Base-by-base conservation (phyloP, 2,888 invertebrate species). In the Cheilosia vulpina region DNA sequence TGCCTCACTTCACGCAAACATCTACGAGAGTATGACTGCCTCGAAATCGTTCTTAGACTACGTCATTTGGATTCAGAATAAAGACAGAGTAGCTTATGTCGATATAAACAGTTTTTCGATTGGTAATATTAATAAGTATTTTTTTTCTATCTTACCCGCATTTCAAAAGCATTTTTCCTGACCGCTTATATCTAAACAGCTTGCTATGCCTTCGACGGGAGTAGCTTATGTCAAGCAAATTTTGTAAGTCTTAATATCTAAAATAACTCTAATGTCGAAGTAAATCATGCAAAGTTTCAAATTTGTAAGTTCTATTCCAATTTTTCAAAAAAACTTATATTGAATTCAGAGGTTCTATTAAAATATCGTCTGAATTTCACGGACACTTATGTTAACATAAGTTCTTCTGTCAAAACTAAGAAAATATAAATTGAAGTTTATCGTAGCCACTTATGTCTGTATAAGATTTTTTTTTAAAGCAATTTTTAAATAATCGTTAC, bases 371-470 rank as follows among this genome's bases (percentile, higher is more conserved):
- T 9, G 19, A 4, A 57, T 4, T 34, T 60, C 17, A 43, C 41
- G 5, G 60, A 15, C 24, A 43, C 43, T 41, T 68, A 87, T 87
- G n/a, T n/a, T n/a, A n/a, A n/a, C n/a, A n/a, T n/a, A n/a, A n/a
- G 58, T 41, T 24, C 50, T 50, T 50, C 50, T 50, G 19, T 50
- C 13, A 65, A 69, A 80, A 77, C 60, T 57, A 68, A 66, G 21
- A 43, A 27, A 60, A 11, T 47, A 55, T 17, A 47, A 17, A 21
- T 38, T 38, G 21, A 68, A 84, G 84, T 31, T n/a, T n/a, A n/a
- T n/a, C n/a, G n/a, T n/a, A n/a, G n/a, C n/a, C n/a, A n/a, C n/a
- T 68, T 87, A 65, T 88, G 38, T 17, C 57, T 45, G 52, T 87
- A 27, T 76, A 68, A 47, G 27, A 77, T 15, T 81, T 68, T 21